Conservation (phyloP, 2,113 vertebrate genomes). For the Brachyhypopomus occidentalis region DNA sequence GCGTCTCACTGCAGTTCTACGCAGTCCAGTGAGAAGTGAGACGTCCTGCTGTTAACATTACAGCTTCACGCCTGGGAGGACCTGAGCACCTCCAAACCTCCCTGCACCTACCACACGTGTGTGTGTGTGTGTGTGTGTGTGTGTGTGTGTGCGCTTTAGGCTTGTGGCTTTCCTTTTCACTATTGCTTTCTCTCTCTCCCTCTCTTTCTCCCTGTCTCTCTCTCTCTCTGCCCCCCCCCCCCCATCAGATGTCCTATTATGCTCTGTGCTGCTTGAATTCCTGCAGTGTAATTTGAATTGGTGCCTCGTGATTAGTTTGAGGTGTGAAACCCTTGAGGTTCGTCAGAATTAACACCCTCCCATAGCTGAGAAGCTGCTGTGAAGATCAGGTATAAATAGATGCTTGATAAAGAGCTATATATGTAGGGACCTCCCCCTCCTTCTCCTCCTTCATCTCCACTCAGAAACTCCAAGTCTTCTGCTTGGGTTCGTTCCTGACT, state of each 20-base stretch:
- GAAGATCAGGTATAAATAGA: constrained; percentile 41
- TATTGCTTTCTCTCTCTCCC: background rate
- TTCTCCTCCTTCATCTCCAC: background rate
- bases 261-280: background rate
- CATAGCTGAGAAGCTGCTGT: constrained; percentile 7
- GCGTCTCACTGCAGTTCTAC: no score
- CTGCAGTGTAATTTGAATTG: constrained; percentile 19
- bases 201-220: background rate
- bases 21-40: no score
- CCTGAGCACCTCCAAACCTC: no score
- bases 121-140: no score
- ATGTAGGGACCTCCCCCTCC: constrained; percentile 10
- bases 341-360: constrained; percentile 42
- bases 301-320: background rate
- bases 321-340: constrained; percentile 37
- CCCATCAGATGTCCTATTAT: no score
- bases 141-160: no score
- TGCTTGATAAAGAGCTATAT: constrained; percentile 37
- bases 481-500: background rate
- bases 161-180: no score
- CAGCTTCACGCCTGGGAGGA: no score
- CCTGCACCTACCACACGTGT: no score
- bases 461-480: background rate
- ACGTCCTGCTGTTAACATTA: no score
- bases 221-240: background rate